A percentile compares a stretch with the other conserved stretches of the same genome.
Evolutionary conservation across 2,888 invertebrate genomes (phyloP).

Genomic region (Steinernema hermaphroditum): DNA sequence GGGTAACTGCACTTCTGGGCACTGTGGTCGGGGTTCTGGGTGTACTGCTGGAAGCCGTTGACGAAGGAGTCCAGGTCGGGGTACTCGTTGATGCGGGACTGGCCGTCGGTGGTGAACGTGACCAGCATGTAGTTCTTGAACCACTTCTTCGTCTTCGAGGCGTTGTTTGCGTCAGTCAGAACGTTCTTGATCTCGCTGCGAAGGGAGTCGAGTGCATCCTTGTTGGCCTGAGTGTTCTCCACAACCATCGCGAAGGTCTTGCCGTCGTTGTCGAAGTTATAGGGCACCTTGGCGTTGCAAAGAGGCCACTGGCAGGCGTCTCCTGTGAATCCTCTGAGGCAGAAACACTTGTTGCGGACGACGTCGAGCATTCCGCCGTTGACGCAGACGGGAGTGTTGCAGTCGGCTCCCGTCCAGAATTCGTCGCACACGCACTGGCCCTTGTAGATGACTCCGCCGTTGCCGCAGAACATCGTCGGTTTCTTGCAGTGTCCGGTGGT

Average conservation of each 20-base stretch:
- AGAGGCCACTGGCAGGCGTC: constrained; percentile 6
- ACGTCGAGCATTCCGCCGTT: background rate
- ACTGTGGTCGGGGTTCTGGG: background rate
- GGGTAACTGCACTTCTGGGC: background rate
- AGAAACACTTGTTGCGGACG: background rate
- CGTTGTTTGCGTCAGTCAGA: background rate
- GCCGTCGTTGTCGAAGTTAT: background rate
- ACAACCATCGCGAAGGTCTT: constrained; percentile 8
- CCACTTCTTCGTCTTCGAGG: background rate
- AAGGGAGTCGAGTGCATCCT: background rate
- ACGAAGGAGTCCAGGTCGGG: background rate
- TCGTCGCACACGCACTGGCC: constrained; percentile 54
- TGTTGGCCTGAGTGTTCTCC: background rate
- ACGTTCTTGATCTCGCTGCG: background rate
- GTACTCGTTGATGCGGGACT: background rate
- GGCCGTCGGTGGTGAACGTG: background rate
- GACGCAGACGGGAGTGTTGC: constrained; percentile 5
- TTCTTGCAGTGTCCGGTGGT: constrained; percentile 36
- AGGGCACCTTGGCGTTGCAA: background rate
- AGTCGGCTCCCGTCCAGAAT: constrained; percentile 49
- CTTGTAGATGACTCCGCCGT: constrained; percentile 52
- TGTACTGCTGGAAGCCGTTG: background rate
- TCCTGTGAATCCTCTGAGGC: constrained; percentile 2
- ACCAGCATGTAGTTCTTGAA: constrained; percentile 23
- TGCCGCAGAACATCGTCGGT: constrained; percentile 42